phyloP scores from a whole-genome alignment of 2,888 invertebrate genomes.

The Chloromyia formosa region DNA sequence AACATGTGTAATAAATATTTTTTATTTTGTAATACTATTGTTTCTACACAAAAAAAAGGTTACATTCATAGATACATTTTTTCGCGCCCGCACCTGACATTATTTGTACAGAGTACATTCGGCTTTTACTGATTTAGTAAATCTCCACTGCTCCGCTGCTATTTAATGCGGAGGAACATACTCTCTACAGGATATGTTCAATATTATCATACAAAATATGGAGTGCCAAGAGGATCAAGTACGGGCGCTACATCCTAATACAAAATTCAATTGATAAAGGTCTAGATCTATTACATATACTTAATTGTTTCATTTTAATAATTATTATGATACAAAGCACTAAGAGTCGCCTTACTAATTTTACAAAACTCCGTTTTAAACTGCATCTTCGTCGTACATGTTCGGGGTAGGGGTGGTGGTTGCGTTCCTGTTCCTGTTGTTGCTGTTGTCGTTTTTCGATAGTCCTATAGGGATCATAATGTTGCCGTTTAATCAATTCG shows the following conservation, averaged over 20 bases:
- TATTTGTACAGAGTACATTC: too few relatives aligned
- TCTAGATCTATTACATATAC: conserved; percentile 28
- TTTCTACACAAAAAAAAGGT: conserved; percentile 11
- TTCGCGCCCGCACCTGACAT: conserved; percentile 35
- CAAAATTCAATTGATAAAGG: conserved; percentile 9
- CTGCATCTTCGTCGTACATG: not conserved
- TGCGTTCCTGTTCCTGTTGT: too few relatives aligned
- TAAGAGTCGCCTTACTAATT: conserved; percentile 18
- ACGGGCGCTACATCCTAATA: conserved; percentile 45
- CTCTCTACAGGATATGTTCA: too few relatives aligned
- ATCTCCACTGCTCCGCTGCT: too few relatives aligned
- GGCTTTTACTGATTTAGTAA: too few relatives aligned
- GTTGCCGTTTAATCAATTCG: too few relatives aligned
- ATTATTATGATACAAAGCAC: conserved; percentile 36
- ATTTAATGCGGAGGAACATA: too few relatives aligned
- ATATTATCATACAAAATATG: too few relatives aligned
- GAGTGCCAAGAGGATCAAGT: not conserved
- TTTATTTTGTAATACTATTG: conserved; percentile 27
- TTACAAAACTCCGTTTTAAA: conserved; percentile 9
- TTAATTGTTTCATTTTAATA: conserved; percentile 10
- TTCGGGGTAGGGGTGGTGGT: too few relatives aligned
- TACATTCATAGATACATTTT: conserved; percentile 13
- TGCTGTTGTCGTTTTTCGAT: too few relatives aligned
- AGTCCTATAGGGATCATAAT: too few relatives aligned
- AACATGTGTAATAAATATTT: conserved; percentile 35